A percentile compares a stretch with the other conserved stretches of the same genome.
phyloP scores from a whole-genome alignment of 2,797 vertebrate species.

The Cyprinella venusta region DNA sequence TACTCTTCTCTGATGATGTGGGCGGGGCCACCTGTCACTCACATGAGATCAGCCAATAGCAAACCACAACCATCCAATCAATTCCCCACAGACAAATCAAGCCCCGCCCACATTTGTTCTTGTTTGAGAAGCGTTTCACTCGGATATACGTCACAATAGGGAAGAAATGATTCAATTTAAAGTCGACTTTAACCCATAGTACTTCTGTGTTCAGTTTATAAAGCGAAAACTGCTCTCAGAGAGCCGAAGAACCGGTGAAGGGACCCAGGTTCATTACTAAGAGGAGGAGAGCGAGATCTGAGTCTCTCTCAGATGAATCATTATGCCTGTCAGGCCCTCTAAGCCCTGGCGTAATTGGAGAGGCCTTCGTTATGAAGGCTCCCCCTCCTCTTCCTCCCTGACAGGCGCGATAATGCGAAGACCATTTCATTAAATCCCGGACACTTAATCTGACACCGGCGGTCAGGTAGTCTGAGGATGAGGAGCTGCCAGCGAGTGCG shows the following conservation, averaged over 20 bases:
- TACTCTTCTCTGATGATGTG: too few relatives aligned
- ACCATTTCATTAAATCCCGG: slow-evolving; percentile 83
- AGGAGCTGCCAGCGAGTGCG: slow-evolving; percentile 19
- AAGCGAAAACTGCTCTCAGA: slow-evolving; percentile 42
- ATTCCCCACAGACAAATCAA: neutral
- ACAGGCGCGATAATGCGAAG: slow-evolving; percentile 84
- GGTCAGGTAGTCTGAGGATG: slow-evolving; percentile 68
- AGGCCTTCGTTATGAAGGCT: slow-evolving; percentile 81
- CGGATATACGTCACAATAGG: neutral
- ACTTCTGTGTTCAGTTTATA: neutral
- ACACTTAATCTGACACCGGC: slow-evolving; percentile 79
- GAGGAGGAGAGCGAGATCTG: slow-evolving; percentile 70
- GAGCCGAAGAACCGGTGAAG: slow-evolving; percentile 50
- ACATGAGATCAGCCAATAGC: neutral
- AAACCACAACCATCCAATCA: too few relatives aligned
- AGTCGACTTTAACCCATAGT: neutral
- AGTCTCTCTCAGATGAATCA: slow-evolving; percentile 74
- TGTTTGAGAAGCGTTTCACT: neutral
- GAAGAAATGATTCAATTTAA: neutral
- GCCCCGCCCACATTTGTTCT: neutral
- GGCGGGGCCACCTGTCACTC: neutral
- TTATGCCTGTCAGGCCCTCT: slow-evolving; percentile 81
- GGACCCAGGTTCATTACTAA: slow-evolving; percentile 47
- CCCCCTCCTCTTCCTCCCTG: slow-evolving; percentile 66
- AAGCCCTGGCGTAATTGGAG: slow-evolving; percentile 83